Percentiles rank a stretch among this genome's conserved stretches.
Conservation (phyloP, 2,797 vertebrate genomes). For the Poecile montanus region DNA sequence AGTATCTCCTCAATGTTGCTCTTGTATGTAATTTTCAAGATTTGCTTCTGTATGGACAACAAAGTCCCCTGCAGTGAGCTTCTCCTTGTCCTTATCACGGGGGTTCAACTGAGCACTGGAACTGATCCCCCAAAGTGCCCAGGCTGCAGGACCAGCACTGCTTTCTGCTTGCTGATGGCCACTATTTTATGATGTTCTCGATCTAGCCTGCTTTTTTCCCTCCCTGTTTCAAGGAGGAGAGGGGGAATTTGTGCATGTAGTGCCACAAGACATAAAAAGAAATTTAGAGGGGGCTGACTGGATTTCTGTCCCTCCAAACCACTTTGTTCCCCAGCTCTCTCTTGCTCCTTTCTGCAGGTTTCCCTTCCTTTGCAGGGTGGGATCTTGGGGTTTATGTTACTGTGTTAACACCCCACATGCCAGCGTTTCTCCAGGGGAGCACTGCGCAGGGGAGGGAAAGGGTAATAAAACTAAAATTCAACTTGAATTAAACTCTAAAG, state of each 20-base stretch:
- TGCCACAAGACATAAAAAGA: not conserved
- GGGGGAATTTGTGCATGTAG: rapidly evolving
- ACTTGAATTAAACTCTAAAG: not conserved
- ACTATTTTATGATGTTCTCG: rapidly evolving
- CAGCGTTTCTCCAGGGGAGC: not conserved
- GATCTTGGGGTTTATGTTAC: rapidly evolving
- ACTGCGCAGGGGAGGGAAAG: not conserved
- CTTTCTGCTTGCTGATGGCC: not conserved
- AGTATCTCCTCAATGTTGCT: not conserved
- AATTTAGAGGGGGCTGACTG: not conserved
- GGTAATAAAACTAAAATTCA: not conserved
- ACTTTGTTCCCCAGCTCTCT: not conserved
- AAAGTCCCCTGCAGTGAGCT: not conserved
- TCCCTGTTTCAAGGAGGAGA: not conserved
- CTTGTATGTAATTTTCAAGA: not conserved
- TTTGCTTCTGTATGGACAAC: not conserved
- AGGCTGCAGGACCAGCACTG: not conserved
- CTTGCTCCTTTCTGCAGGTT: not conserved
- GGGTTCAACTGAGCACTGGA: not conserved
- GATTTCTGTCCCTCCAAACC: not conserved
- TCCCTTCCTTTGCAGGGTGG: rapidly evolving
- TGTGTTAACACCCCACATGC: rapidly evolving
- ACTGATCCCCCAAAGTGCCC: rapidly evolving
- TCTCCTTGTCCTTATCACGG: not conserved
- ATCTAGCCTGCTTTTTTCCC: not conserved